A percentile compares a stretch with the other conserved stretches of the same genome.
Evolutionary conservation across 1,140 invertebrate species (phyloP).

Genomic region (Brachionus sp.): DNA sequence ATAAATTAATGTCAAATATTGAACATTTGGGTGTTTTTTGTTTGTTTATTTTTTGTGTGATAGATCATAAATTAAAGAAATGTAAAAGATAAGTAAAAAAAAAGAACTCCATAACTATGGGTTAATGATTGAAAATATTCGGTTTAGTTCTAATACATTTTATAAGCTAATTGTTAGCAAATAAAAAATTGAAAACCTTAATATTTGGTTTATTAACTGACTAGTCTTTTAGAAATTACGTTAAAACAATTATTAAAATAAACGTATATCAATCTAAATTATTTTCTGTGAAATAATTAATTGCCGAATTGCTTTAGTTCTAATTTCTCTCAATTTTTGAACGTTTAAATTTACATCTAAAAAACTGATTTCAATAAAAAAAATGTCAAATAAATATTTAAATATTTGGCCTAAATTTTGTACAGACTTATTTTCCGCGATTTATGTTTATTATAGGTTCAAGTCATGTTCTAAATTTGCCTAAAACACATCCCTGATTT

Average conservation of each 20-base stretch:
- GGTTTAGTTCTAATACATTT: not conserved
- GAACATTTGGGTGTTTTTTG: not conserved
- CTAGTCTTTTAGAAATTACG: too few species aligned
- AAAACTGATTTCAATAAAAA: not conserved
- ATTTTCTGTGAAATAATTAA: not conserved
- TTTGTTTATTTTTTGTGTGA: not conserved
- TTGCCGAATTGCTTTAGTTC: not conserved
- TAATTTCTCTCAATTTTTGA: not conserved
- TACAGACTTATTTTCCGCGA: not conserved
- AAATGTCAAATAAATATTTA: constrained; percentile 6
- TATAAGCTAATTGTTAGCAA: not conserved
- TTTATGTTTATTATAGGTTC: not conserved
- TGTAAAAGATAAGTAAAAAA: not conserved
- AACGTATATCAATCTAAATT: too few species aligned
- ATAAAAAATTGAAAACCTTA: not conserved
- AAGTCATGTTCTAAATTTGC: not conserved
- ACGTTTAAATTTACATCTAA: not conserved
- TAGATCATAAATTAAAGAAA: constrained; percentile 11
- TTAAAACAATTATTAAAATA: too few species aligned
- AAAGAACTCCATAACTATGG: not conserved
- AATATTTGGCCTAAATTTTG: not conserved
- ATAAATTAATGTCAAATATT: not conserved
- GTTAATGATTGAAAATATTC: not conserved
- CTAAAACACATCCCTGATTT: not conserved
- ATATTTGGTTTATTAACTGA: not conserved